phyloP scores from a whole-genome alignment of 2,113 vertebrate genomes.

The Tylochromis polylepis region DNA sequence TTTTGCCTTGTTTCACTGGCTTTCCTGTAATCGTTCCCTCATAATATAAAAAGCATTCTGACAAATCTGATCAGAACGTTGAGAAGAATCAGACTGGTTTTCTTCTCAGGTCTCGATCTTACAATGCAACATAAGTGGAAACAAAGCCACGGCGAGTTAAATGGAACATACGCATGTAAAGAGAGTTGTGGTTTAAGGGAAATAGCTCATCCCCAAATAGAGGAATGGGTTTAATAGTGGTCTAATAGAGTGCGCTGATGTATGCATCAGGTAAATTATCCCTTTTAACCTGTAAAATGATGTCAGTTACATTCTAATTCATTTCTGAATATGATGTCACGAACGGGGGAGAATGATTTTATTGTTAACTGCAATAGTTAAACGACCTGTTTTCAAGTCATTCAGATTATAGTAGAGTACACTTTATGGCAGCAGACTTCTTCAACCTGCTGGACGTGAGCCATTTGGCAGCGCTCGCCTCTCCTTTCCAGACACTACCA shows the following conservation, averaged over 20 bases:
- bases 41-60: constrained; percentile 29
- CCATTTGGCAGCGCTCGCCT: constrained; percentile 47
- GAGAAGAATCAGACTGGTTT: constrained; percentile 13
- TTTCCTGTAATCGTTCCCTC: constrained; percentile 27
- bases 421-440: constrained; percentile 11
- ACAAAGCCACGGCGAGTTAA: constrained; percentile 4
- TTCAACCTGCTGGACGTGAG: constrained; percentile 40
- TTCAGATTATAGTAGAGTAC: constrained; percentile 29
- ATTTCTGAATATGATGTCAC: constrained; percentile 26
- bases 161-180: constrained; percentile 34
- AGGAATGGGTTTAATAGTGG: constrained; percentile 36
- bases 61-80: constrained; percentile 50
- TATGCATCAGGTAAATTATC: constrained; percentile 41
- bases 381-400: constrained; percentile 39
- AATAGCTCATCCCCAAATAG: constrained; percentile 44
- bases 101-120: constrained; percentile 5
- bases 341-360: constrained; percentile 18
- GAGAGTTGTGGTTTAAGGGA: constrained; percentile 37
- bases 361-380: constrained; percentile 35
- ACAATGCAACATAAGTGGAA: constrained; percentile 16
- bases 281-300: constrained; percentile 41
- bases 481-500: constrained; percentile 36
- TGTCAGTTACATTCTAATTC: constrained; percentile 15
- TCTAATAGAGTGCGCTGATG: constrained; percentile 33
- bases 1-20: constrained; percentile 22